These are phyloP conservation scores for Trichechus manatus DNA, from an alignment of 2,113 vertebrate species.

Conservation along the genomic window DNA sequence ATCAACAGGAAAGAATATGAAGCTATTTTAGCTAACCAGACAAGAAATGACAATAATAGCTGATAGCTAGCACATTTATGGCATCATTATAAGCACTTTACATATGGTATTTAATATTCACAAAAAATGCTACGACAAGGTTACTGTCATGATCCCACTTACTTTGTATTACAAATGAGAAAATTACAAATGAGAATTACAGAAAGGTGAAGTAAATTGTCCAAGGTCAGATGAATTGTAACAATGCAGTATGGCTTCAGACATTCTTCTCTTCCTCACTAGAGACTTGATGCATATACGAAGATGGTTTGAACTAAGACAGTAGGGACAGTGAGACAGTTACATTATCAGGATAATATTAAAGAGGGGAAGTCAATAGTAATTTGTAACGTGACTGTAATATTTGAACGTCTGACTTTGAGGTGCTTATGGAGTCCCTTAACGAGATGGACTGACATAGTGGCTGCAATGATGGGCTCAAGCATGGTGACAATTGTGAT, in stretches of 20 bases:
- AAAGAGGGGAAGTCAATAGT: neutral
- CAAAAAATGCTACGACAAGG: neutral
- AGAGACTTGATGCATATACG: neutral
- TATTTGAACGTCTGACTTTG: neutral
- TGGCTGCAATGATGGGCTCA: too few species aligned
- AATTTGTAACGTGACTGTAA: neutral
- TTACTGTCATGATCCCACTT: neutral
- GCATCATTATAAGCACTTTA: neutral
- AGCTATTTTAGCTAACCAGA: neutral
- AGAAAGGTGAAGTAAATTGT: neutral
- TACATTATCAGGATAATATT: neutral
- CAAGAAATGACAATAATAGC: neutral
- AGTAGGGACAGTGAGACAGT: neutral
- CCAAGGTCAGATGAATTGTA: neutral
- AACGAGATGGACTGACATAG: too few species aligned
- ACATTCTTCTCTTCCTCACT: neutral
- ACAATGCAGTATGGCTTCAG: neutral
- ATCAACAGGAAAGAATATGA: neutral
- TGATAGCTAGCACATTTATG: neutral
- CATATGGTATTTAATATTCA: neutral
- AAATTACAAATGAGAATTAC: neutral
- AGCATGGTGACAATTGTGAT: too few species aligned
- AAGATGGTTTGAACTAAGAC: neutral
- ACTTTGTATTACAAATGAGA: neutral
- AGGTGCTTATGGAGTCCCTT: neutral